These are phyloP conservation scores for Urocyon cinereoargenteus DNA, from an alignment of 2,797 vertebrate genomes.

Conservation along the genomic window DNA sequence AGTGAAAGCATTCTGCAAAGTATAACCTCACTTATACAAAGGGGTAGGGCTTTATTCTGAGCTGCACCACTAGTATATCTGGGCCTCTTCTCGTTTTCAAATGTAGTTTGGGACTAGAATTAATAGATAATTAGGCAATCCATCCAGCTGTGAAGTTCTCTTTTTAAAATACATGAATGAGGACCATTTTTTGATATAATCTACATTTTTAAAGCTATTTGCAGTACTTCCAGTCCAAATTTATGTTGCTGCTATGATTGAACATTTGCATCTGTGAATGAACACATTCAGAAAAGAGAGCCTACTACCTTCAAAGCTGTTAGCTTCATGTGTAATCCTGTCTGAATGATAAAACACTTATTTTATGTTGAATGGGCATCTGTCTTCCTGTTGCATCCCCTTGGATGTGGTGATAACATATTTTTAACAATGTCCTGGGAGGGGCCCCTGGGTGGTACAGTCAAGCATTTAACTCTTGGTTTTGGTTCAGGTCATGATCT, in stretches of 20 bases:
- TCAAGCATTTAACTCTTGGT: too few relatives aligned
- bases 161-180: not conserved
- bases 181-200: not conserved
- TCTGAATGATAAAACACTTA: not conserved
- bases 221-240: not conserved
- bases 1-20: not conserved
- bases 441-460: too few relatives aligned
- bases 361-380: not conserved
- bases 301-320: not conserved
- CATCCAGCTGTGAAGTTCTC: not conserved
- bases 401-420: not conserved
- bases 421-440: not conserved
- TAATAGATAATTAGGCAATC: not conserved
- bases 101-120: not conserved
- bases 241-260: not conserved
- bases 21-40: not conserved
- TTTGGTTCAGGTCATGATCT: too few relatives aligned
- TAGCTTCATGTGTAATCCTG: not conserved
- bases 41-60: not conserved
- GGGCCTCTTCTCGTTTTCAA: not conserved
- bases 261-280: not conserved
- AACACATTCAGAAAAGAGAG: not conserved
- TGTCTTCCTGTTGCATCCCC: not conserved
- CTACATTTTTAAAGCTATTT: not conserved
- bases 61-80: not conserved